Percentiles rank a stretch among this genome's conserved stretches.
Conservation (phyloP, 2,113 vertebrate species). For the Eurystomus gularis region DNA sequence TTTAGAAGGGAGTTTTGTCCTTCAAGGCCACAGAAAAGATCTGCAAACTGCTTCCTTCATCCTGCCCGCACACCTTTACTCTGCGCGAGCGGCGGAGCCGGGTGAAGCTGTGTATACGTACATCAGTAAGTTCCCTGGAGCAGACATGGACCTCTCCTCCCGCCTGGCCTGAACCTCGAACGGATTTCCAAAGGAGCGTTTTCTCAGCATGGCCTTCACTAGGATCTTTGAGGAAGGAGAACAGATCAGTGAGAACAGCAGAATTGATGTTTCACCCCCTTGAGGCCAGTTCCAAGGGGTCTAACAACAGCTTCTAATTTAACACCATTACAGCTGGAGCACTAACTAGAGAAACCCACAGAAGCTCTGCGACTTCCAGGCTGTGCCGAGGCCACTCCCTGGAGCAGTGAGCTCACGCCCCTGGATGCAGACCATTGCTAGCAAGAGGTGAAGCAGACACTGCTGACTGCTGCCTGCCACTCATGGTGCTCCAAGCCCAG, state of each 20-base stretch:
- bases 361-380: background rate
- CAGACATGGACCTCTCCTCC: constrained; percentile 94
- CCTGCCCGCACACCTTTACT: background rate
- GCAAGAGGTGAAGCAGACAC: background rate
- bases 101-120: constrained; percentile 69
- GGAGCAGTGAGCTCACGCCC: background rate
- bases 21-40: background rate
- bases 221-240: constrained; percentile 81
- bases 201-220: constrained; percentile 96
- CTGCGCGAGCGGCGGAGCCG: background rate
- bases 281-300: background rate
- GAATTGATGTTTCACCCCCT: background rate
- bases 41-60: background rate
- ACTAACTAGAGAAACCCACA: background rate
- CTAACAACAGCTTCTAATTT: background rate
- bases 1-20: background rate
- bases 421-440: background rate
- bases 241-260: background rate
- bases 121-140: constrained; percentile 90
- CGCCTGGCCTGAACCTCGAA: constrained; percentile 87
- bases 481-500: background rate
- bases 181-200: constrained; percentile 96
- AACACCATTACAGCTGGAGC: background rate
- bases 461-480: background rate
- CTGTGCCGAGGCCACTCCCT: no score